phyloP scores from a whole-genome alignment of 2,888 invertebrate genomes.

The Halictus quadricinctus region DNA sequence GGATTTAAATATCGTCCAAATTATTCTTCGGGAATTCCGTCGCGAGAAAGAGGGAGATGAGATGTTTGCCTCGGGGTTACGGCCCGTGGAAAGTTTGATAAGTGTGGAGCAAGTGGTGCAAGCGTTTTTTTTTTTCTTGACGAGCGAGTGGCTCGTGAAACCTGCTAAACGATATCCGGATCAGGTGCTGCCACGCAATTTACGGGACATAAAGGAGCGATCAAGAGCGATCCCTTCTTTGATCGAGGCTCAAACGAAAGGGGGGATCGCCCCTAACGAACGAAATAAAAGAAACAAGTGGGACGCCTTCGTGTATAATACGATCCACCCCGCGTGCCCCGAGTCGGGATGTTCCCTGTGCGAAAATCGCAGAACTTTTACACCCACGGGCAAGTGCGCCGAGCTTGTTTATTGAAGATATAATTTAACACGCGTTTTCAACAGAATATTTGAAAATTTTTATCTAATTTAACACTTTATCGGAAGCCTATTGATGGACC shows the following conservation, averaged over 20 bases:
- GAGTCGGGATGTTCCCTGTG: too few relatives aligned
- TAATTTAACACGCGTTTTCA: neutral
- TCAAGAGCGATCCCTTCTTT: conserved; percentile 43
- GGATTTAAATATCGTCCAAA: neutral
- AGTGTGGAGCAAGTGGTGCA: conserved; percentile 18
- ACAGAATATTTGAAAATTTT: neutral
- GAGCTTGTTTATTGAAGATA: neutral
- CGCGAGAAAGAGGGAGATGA: neutral
- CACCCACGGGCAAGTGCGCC: neutral
- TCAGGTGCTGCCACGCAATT: conserved; percentile 52
- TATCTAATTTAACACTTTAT: neutral
- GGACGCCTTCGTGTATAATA: conserved; percentile 12
- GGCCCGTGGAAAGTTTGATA: conserved; percentile 36
- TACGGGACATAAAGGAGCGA: conserved; percentile 50
- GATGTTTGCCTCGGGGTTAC: conserved; percentile 5
- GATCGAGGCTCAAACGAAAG: conserved; percentile 44
- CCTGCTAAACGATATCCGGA: conserved; percentile 50
- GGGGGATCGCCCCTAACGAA: conserved; percentile 23
- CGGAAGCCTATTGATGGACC: neutral
- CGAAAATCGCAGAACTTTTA: neutral
- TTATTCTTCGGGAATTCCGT: neutral
- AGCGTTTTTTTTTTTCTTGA: neutral
- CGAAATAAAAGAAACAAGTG: conserved; percentile 47
- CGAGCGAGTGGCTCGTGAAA: conserved; percentile 27
- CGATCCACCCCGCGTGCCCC: neutral